phyloP scores from a whole-genome alignment of 2,888 invertebrate species.

The Himalopsyche kuldschensis region DNA sequence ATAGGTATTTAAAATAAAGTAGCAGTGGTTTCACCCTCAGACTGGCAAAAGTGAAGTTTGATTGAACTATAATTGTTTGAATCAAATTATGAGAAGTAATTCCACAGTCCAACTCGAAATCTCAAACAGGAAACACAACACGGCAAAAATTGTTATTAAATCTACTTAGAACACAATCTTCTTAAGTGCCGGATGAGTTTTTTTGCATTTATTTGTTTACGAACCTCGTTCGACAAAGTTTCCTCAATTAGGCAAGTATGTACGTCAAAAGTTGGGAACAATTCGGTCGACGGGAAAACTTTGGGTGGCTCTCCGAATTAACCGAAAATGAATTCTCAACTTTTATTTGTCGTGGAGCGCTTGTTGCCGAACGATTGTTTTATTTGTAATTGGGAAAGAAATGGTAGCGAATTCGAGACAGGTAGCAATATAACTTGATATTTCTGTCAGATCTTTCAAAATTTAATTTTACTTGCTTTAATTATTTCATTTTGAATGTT shows the following conservation, averaged over 20 bases:
- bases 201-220: not conserved
- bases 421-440: not conserved
- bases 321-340: not conserved
- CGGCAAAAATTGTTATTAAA: not conserved
- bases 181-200: not conserved
- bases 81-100: not conserved
- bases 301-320: not conserved
- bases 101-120: not conserved
- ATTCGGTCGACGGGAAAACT: not conserved
- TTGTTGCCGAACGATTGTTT: not conserved
- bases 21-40: too few species aligned
- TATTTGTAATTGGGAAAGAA: not conserved
- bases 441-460: too few species aligned
- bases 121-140: not conserved
- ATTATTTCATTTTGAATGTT: too few species aligned
- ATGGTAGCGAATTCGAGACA: not conserved
- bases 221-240: not conserved
- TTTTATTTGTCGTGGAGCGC: not conserved
- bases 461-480: too few species aligned
- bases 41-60: too few species aligned
- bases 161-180: not conserved
- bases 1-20: too few species aligned
- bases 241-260: not conserved
- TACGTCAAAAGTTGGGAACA: not conserved
- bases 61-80: not conserved